Base-by-base conservation (phyloP, 2,113 vertebrate species). In the Talpa occidentalis region DNA sequence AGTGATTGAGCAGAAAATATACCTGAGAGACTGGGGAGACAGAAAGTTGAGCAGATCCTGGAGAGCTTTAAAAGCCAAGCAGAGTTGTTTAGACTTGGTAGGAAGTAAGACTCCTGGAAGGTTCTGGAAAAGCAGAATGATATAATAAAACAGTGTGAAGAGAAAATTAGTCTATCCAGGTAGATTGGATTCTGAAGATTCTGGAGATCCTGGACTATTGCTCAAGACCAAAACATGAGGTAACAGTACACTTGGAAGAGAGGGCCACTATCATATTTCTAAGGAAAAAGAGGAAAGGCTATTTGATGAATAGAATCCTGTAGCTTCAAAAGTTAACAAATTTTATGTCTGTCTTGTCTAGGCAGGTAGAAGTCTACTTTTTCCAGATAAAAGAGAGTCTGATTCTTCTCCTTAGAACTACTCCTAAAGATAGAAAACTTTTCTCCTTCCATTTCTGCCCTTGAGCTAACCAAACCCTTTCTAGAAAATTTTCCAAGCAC, bases 401-500 rank as follows among this genome's bases (percentile, higher is more conserved):
- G 22, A 67, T 32, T 52, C 44, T 73, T 82, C 56, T 67, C 62
- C 89, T 94, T 87, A 67, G 16, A 47, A 54, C 56, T 15, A 37
- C 28, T 44, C 40, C 26, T 14, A 74, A 83, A 16, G 16, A 40
- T 54, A 37, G 5, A 17, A 32, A 22, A 54, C 14, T 1, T 80
- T 84, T 56, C 66, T 52, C 21, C 47, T 17, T 52, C 30, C 19
- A 67, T 79, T 37, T 17, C 62, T 79, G 32, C 69, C 66, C n/a
- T 72, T 67, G 59, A 87, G 59, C 30, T 89, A 72, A 60, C 21
- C n/a, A 76, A 87, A 19, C 3, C 22, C 86, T 73, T 81, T 69
- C 56, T 60, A 64, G 85, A 96, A 93, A 94, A 84, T 40, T 69
- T 67, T 60, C 17, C 24, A 42, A 37, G 30, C 4, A 60, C 22